Evolutionary conservation across 2,888 invertebrate species (phyloP).

Genomic region (Operophtera brumata): DNA sequence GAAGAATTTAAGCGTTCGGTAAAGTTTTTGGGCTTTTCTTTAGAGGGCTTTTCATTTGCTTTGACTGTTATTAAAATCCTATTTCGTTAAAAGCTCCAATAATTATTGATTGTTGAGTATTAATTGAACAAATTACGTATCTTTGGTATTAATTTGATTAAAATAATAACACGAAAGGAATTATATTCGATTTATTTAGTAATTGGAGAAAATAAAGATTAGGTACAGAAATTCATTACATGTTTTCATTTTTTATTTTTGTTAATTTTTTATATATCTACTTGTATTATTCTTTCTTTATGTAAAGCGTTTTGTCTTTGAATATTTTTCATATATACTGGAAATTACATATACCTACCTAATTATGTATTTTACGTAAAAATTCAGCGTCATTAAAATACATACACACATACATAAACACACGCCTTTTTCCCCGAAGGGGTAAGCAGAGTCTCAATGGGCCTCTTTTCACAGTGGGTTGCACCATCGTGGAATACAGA

Average conservation of each 20-base stretch:
- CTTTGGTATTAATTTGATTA: conserved; percentile 14
- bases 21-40: conserved; percentile 60
- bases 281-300: too few relatives aligned
- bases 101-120: conserved; percentile 43
- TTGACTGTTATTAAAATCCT: conserved; percentile 66
- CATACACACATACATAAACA: too few relatives aligned
- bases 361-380: too few relatives aligned
- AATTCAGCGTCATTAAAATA: too few relatives aligned
- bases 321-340: neutral
- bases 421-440: too few relatives aligned
- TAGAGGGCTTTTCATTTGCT: conserved; percentile 62
- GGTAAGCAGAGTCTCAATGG: too few relatives aligned
- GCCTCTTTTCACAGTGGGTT: too few relatives aligned
- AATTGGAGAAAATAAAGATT: neutral
- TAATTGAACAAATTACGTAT: conserved; percentile 38
- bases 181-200: neutral
- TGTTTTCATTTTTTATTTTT: too few relatives aligned
- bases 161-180: conserved; percentile 5
- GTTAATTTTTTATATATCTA: too few relatives aligned
- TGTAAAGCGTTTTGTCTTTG: too few relatives aligned
- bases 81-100: conserved; percentile 55
- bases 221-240: too few relatives aligned
- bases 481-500: too few relatives aligned
- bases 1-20: conserved; percentile 57
- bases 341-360: neutral